Evolutionary conservation across 2,888 invertebrate species (phyloP).

Genomic region (Clistopyga incitator): DNA sequence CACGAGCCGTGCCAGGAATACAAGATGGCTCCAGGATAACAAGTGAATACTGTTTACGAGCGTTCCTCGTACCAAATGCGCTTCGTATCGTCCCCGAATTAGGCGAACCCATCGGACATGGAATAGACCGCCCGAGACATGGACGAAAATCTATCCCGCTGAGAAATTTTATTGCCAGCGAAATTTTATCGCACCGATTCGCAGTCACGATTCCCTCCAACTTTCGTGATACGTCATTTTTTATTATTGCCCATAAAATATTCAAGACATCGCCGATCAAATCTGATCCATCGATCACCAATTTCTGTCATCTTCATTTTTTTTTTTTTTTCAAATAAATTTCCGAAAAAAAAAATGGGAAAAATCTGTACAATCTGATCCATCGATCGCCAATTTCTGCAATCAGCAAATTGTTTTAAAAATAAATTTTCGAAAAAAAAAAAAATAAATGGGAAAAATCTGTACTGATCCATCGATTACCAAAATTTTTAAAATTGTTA

Average conservation of each 20-base stretch:
- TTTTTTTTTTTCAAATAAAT: not conserved
- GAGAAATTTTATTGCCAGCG: constrained; percentile 1
- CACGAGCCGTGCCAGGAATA: constrained; percentile 33
- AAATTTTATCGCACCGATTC: not conserved
- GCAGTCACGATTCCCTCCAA: not conserved
- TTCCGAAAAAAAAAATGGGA: too few species aligned
- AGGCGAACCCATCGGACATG: not conserved
- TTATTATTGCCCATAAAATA: not conserved
- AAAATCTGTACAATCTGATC: too few species aligned
- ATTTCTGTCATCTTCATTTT: too few species aligned
- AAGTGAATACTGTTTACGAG: constrained; percentile 50
- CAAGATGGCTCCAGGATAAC: constrained; percentile 28
- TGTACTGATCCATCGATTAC: too few species aligned
- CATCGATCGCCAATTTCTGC: too few species aligned
- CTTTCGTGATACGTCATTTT: not conserved
- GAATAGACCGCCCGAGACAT: constrained; percentile 21
- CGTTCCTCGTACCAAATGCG: constrained; percentile 28
- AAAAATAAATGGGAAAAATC: too few species aligned
- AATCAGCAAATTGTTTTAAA: too few species aligned
- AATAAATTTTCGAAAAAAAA: too few species aligned
- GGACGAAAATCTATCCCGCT: not conserved
- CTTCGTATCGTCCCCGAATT: constrained; percentile 48
- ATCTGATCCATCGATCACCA: not conserved
- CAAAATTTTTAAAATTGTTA: too few species aligned
- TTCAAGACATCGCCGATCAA: not conserved